phyloP scores from a whole-genome alignment of 2,888 invertebrate species.

The Neoscelio sp. region DNA sequence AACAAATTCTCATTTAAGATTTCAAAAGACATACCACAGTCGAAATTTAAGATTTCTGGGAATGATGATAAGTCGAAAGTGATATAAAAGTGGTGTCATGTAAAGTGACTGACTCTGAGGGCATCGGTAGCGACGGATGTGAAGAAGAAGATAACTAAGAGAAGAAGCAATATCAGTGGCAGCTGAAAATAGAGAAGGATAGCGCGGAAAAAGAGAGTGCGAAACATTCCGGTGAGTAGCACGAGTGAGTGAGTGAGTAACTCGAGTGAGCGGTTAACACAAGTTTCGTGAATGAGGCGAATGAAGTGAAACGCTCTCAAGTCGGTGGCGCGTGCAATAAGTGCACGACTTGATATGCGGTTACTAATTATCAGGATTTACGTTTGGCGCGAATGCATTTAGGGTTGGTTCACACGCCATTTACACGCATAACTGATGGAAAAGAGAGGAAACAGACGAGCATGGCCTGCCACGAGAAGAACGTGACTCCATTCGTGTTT shows the following conservation, averaged over 20 bases:
- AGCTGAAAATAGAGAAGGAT: conserved; percentile 46
- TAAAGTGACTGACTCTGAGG: conserved; percentile 72
- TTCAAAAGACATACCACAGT: no score
- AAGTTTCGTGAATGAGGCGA: conserved; percentile 77
- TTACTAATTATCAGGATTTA: conserved; percentile 79
- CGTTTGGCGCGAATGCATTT: conserved; percentile 63
- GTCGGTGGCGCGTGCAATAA: conserved; percentile 77
- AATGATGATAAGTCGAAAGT: conserved; percentile 6
- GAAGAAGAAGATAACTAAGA: conserved; percentile 9
- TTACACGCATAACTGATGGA: conserved; percentile 48
- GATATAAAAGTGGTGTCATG: conserved; percentile 67
- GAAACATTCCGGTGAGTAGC: no score
- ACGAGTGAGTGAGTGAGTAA: conserved; percentile 69
- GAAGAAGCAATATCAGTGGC: conserved; percentile 3
- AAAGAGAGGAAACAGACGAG: conserved; percentile 42
- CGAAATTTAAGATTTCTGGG: background rate
- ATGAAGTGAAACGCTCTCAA: conserved; percentile 77
- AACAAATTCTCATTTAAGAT: no score
- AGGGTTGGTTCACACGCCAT: conserved; percentile 67
- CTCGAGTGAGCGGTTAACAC: conserved; percentile 75
- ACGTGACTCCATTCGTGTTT: conserved; percentile 51
- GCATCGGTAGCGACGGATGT: conserved; percentile 31
- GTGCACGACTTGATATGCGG: conserved; percentile 75
- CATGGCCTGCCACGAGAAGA: conserved; percentile 10
- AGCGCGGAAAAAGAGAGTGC: conserved; percentile 63